Conservation (phyloP, 23 tunicate species). For the Phallusia fumigata region DNA sequence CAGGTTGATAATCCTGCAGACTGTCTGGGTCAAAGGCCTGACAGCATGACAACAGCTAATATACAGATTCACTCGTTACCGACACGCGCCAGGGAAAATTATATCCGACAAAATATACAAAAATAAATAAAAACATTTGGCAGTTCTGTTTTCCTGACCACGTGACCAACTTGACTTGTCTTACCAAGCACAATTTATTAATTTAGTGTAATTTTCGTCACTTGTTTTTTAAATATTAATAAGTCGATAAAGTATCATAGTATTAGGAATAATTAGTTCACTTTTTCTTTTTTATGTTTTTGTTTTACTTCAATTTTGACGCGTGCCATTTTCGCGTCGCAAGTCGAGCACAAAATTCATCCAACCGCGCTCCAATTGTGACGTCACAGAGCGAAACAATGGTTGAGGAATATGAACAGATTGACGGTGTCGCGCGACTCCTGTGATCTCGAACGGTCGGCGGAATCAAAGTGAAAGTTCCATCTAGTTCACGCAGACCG, state of each 20-base stretch:
- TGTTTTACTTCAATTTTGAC: not conserved
- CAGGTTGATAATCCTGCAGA: not conserved
- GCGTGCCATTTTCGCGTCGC: constrained; percentile 4
- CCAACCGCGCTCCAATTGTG: constrained; percentile 6
- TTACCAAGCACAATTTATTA: too few relatives aligned
- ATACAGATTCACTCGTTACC: too few relatives aligned
- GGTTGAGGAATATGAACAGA: not conserved
- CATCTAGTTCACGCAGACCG: not conserved
- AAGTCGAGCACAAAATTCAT: constrained; percentile 11
- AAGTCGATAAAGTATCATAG: too few relatives aligned
- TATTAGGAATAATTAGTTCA: too few relatives aligned
- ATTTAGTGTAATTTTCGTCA: too few relatives aligned
- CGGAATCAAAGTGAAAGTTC: not conserved
- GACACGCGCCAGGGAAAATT: too few relatives aligned
- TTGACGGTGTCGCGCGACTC: constrained; percentile 13
- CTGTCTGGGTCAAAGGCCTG: not conserved
- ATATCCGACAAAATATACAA: too few relatives aligned
- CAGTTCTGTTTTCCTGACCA: too few relatives aligned
- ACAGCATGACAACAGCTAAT: not conserved
- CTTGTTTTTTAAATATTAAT: too few relatives aligned
- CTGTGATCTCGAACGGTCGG: not conserved
- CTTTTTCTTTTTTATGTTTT: too few relatives aligned
- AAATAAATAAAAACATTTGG: too few relatives aligned
- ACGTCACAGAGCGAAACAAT: constrained; percentile 4
- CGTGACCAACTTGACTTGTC: too few relatives aligned